These are phyloP conservation scores for Thalassarche chlororhynchos DNA, from an alignment of 2,113 vertebrate genomes.

Conservation along the genomic window DNA sequence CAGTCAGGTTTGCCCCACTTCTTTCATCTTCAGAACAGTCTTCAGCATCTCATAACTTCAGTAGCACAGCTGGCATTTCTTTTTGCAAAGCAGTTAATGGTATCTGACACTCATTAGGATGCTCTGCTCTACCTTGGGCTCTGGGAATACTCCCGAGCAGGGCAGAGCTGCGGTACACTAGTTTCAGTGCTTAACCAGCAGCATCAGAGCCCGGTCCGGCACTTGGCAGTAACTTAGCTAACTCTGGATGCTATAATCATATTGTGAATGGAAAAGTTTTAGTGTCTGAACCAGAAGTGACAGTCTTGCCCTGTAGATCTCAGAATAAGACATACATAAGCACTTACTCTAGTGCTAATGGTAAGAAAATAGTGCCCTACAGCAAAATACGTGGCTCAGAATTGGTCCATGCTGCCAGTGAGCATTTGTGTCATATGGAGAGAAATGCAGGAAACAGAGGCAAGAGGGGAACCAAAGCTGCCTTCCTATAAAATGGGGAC, in stretches of 20 bases:
- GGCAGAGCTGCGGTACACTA: background rate
- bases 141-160: background rate
- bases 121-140: background rate
- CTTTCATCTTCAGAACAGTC: background rate
- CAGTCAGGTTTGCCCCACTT: background rate
- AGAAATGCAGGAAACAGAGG: background rate
- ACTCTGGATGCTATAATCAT: background rate
- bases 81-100: background rate
- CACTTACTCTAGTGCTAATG: background rate
- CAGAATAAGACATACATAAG: background rate
- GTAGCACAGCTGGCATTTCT: background rate
- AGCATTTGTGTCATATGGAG: background rate
- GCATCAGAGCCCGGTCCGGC: background rate
- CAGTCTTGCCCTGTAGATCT: background rate
- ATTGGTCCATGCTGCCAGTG: background rate
- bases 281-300: background rate
- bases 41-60: background rate
- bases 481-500: accelerated
- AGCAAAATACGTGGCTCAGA: background rate
- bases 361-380: background rate
- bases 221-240: background rate
- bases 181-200: background rate
- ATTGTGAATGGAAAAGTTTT: background rate
- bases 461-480: background rate
- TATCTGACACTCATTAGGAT: background rate